Evolutionary conservation across 1,140 invertebrate genomes (phyloP).

Genomic region (Grapholita molesta): DNA sequence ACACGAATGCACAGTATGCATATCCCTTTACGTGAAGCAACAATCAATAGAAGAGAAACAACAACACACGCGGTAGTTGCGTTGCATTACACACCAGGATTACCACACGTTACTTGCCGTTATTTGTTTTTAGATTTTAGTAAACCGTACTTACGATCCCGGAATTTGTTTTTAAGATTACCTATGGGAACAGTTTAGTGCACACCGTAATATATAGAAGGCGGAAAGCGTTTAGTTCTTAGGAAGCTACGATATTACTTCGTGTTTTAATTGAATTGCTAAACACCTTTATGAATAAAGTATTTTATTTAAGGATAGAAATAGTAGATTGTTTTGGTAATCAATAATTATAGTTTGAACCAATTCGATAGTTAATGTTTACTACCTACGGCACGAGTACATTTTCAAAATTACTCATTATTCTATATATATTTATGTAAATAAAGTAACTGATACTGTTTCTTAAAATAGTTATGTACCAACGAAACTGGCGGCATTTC

Average conservation of each 20-base stretch:
- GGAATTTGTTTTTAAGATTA: constrained; percentile 23
- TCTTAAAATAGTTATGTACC: no score
- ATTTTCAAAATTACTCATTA: no score
- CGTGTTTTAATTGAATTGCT: no score
- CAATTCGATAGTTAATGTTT: no score
- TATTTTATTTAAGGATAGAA: no score
- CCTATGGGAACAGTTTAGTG: constrained; percentile 3
- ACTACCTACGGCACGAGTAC: no score
- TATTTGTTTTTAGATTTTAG: constrained; percentile 43
- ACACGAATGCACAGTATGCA: not conserved
- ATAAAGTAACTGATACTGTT: no score
- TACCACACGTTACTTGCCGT: constrained; percentile 18
- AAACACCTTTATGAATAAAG: no score
- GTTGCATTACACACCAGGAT: constrained; percentile 26
- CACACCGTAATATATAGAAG: not conserved
- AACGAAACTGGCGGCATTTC: no score
- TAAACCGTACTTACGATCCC: constrained; percentile 29
- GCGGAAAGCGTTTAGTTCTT: not conserved
- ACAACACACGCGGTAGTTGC: not conserved
- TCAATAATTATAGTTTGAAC: no score
- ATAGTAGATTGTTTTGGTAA: no score
- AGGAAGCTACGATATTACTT: not conserved
- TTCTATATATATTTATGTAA: no score
- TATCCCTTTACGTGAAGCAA: constrained; percentile 22
- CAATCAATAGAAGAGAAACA: constrained; percentile 36